These are phyloP conservation scores for Phyllotis vaccarum DNA, from an alignment of 2,797 vertebrate species.

Conservation along the genomic window DNA sequence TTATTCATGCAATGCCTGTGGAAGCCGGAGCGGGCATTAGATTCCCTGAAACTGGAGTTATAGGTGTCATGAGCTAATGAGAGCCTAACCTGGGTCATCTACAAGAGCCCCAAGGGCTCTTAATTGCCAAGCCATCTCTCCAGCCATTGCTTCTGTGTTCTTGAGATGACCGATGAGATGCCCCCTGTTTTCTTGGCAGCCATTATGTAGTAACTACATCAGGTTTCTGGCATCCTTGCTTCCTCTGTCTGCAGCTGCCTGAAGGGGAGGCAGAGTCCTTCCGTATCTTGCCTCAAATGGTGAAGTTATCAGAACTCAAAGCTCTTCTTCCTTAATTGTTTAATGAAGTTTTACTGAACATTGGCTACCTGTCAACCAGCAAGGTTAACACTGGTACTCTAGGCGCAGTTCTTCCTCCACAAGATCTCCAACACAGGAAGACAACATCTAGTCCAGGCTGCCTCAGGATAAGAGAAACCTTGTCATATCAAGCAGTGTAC, in stretches of 20 bases:
- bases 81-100: no score
- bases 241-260: neutral
- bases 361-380: neutral
- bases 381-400: fast-evolving
- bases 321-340: neutral
- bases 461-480: neutral
- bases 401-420: neutral
- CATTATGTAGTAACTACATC: neutral
- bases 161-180: neutral
- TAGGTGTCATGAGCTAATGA: neutral
- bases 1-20: neutral
- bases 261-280: neutral
- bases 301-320: conserved; percentile 9
- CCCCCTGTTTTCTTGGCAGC: neutral
- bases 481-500: neutral
- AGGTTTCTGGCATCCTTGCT: neutral
- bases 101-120: neutral
- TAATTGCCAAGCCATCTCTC: neutral
- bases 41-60: neutral
- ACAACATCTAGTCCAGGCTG: neutral
- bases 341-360: neutral
- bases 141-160: neutral
- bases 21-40: neutral
- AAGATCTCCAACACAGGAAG: neutral
- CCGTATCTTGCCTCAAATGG: neutral